phyloP scores from a whole-genome alignment of 1,140 invertebrate genomes.

The Drosophila sturtevanti region DNA sequence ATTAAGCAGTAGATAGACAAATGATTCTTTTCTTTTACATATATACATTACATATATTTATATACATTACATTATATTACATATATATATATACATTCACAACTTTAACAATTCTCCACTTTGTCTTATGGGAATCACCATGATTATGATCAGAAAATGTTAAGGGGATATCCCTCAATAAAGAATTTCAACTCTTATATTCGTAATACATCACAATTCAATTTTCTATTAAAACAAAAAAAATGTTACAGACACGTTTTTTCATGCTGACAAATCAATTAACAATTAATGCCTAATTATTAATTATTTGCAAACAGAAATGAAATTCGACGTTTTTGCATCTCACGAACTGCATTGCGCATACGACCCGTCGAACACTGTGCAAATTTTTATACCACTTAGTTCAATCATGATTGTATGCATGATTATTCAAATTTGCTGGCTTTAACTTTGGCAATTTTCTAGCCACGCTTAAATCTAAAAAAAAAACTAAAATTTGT shows the following conservation, averaged over 20 bases:
- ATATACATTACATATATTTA: no score
- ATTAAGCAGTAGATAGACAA: no score
- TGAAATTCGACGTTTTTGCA: background rate
- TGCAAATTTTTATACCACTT: background rate
- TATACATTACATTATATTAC: no score
- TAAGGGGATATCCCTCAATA: background rate
- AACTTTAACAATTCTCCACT: no score
- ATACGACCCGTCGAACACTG: conserved; percentile 42
- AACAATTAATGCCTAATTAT: background rate
- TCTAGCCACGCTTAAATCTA: conserved; percentile 37
- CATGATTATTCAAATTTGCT: conserved; percentile 37
- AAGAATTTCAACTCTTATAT: background rate
- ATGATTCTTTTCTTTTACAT: no score
- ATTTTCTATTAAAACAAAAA: no score
- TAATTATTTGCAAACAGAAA: background rate
- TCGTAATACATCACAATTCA: background rate
- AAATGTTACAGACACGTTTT: no score
- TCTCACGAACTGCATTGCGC: conserved; percentile 49
- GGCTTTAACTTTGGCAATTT: conserved; percentile 33
- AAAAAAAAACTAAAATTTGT: conserved; percentile 49
- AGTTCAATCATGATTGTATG: background rate
- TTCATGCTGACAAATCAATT: background rate
- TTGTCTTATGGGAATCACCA: no score
- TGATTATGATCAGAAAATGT: background rate
- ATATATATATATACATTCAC: no score